Percentiles rank a stretch among this genome's conserved stretches.
phyloP scores from a whole-genome alignment of 2,113 vertebrate genomes.

The Sisor rabdophorus region DNA sequence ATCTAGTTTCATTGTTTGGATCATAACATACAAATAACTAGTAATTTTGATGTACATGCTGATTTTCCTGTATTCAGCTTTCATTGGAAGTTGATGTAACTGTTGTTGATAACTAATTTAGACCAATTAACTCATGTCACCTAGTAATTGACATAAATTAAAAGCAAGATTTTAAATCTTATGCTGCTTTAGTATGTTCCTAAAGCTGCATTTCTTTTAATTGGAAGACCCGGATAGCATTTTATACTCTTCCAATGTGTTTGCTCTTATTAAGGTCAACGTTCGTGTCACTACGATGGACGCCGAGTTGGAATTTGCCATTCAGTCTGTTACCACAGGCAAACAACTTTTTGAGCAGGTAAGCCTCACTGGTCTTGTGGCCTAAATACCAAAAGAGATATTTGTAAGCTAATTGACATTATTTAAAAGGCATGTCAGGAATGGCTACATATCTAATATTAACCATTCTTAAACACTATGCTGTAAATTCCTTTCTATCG shows the following conservation, averaged over 20 bases:
- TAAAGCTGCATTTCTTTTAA: not conserved
- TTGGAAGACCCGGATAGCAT: not conserved
- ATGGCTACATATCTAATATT: conserved; percentile 9
- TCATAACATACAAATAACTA: not conserved
- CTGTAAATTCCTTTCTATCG: conserved; percentile 17
- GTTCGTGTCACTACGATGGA: conserved; percentile 95
- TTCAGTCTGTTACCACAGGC: conserved; percentile 88
- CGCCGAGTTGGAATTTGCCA: conserved; percentile 95
- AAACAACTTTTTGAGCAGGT: conserved; percentile 97
- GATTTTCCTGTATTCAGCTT: not conserved
- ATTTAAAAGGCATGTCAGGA: conserved; percentile 18
- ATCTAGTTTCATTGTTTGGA: not conserved
- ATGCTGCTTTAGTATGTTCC: not conserved
- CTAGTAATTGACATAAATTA: conserved; percentile 1
- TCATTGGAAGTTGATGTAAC: not conserved
- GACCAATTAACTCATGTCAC: not conserved
- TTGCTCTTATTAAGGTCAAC: conserved; percentile 75
- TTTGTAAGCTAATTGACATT: not conserved
- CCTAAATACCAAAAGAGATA: conserved; percentile 9
- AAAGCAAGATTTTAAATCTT: not conserved
- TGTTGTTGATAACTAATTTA: not conserved
- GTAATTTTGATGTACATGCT: not conserved
- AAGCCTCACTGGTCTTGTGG: conserved; percentile 34
- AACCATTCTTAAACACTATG: not conserved
- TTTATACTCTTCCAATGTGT: not conserved